These are phyloP conservation scores for Meiosimyza platycephala DNA, from an alignment of 2,888 invertebrate species.

Conservation along the genomic window DNA sequence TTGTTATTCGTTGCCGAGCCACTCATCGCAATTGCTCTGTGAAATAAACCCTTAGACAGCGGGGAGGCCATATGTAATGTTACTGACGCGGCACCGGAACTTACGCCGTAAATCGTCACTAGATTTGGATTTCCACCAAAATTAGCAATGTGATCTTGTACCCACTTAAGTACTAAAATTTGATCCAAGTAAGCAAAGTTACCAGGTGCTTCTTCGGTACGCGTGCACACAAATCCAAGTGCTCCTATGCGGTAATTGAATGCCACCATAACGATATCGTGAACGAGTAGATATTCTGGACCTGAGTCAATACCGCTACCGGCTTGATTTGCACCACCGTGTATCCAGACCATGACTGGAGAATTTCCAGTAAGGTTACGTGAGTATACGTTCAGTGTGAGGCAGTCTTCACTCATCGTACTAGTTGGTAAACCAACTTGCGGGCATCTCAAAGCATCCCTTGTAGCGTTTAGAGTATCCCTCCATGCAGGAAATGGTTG, in stretches of 20 bases:
- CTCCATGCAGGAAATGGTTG: conserved; percentile 58
- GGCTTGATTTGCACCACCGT: conserved; percentile 57
- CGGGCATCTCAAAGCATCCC: conserved; percentile 65
- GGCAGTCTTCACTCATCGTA: conserved; percentile 73
- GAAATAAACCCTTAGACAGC: conserved; percentile 75
- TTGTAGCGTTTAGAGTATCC: conserved; percentile 62
- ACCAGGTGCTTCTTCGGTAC: conserved; percentile 73
- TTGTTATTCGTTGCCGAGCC: conserved; percentile 71
- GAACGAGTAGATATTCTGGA: conserved; percentile 58
- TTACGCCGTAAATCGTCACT: conserved; percentile 74
- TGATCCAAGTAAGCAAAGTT: conserved; percentile 78
- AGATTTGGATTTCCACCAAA: conserved; percentile 75
- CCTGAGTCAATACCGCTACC: conserved; percentile 58
- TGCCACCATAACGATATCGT: conserved; percentile 59
- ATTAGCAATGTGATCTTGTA: conserved; percentile 71
- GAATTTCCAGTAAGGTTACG: conserved; percentile 40
- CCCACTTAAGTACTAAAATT: conserved; percentile 74
- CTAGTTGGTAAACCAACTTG: conserved; percentile 41
- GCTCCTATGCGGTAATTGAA: conserved; percentile 62
- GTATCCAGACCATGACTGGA: conserved; percentile 60
- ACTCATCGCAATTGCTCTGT: conserved; percentile 76
- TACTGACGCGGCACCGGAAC: conserved; percentile 69
- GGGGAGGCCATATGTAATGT: conserved; percentile 72
- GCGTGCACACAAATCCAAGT: conserved; percentile 72
- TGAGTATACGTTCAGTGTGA: conserved; percentile 73